These are phyloP conservation scores for Ooceraea biroi DNA, from an alignment of 1,140 invertebrate genomes.

Conservation along the genomic window DNA sequence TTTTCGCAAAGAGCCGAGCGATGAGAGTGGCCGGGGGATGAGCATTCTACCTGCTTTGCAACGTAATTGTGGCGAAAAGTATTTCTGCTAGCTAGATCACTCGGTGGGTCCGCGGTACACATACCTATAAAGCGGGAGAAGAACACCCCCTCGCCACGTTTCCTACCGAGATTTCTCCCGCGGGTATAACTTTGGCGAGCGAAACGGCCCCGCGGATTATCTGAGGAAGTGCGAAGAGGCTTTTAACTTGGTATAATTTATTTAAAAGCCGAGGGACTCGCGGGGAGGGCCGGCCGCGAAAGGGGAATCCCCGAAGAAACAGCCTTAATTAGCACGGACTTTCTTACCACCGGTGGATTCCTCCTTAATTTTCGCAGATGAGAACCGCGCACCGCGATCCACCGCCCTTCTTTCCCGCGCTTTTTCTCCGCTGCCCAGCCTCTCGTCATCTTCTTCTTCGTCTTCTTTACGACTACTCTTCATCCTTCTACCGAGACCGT, in stretches of 20 bases:
- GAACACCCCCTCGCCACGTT: conserved; percentile 15
- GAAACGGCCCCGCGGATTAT: conserved; percentile 73
- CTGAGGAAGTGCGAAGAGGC: conserved; percentile 77
- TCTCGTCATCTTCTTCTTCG: background rate
- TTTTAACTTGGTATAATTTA: conserved; percentile 79
- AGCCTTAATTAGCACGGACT: conserved; percentile 76
- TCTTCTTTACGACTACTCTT: background rate
- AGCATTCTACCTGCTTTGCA: conserved; percentile 44
- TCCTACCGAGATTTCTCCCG: conserved; percentile 57
- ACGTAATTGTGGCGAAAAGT: conserved; percentile 50
- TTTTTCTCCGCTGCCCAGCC: background rate
- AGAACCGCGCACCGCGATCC: conserved; percentile 76
- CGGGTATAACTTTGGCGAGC: conserved; percentile 61
- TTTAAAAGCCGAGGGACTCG: conserved; percentile 72
- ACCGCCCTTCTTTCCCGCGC: background rate
- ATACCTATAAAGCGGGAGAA: background rate
- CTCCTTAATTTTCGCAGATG: conserved; percentile 68
- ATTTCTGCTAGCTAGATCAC: conserved; percentile 39
- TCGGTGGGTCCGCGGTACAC: background rate
- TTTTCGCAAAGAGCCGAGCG: conserved; percentile 31
- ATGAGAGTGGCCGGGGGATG: background rate
- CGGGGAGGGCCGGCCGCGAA: conserved; percentile 45
- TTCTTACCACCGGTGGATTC: conserved; percentile 67
- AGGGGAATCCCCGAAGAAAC: conserved; percentile 74
- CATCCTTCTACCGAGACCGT: conserved; percentile 16